Evolutionary conservation across 2,888 invertebrate species (phyloP).

Genomic region (Caenorhabditis sp.): DNA sequence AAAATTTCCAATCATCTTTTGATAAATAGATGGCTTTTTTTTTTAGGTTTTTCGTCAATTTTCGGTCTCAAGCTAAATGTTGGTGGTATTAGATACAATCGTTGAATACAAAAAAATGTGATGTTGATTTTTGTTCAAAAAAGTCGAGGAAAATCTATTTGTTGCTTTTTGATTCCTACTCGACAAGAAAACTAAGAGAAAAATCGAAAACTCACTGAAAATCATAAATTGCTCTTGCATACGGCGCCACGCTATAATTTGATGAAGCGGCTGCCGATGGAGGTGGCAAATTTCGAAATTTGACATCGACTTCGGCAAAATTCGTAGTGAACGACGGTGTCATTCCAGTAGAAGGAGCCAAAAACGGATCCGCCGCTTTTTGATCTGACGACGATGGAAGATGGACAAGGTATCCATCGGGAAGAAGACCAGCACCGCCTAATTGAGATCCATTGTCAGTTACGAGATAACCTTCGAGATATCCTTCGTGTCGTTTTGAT

Average conservation of each 20-base stretch:
- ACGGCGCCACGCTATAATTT: slow-evolving; percentile 38
- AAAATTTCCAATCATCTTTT: neutral
- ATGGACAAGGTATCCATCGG: slow-evolving; percentile 1
- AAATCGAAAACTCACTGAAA: slow-evolving; percentile 40
- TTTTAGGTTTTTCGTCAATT: neutral
- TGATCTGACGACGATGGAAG: neutral
- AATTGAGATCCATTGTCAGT: slow-evolving; percentile 21
- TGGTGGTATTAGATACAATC: too few relatives aligned
- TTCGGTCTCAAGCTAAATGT: too few relatives aligned
- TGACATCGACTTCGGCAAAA: slow-evolving; percentile 36
- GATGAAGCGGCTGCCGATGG: slow-evolving; percentile 3
- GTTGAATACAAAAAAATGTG: too few relatives aligned
- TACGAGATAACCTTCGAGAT: slow-evolving; percentile 25
- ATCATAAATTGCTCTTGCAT: slow-evolving; percentile 47
- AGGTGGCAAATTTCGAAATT: slow-evolving; percentile 19
- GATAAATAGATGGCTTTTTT: neutral
- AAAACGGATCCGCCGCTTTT: neutral
- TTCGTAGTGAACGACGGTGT: slow-evolving; percentile 50
- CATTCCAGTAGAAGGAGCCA: slow-evolving; percentile 11
- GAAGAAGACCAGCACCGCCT: slow-evolving; percentile 12
- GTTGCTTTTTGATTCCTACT: slow-evolving; percentile 8
- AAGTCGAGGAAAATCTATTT: neutral
- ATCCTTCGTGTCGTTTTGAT: slow-evolving; percentile 13
- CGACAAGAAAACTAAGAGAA: too few relatives aligned
- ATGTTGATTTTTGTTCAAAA: too few relatives aligned